Evolutionary conservation across 2,113 vertebrate species (phyloP).

Genomic region (Syngnathus floridae): DNA sequence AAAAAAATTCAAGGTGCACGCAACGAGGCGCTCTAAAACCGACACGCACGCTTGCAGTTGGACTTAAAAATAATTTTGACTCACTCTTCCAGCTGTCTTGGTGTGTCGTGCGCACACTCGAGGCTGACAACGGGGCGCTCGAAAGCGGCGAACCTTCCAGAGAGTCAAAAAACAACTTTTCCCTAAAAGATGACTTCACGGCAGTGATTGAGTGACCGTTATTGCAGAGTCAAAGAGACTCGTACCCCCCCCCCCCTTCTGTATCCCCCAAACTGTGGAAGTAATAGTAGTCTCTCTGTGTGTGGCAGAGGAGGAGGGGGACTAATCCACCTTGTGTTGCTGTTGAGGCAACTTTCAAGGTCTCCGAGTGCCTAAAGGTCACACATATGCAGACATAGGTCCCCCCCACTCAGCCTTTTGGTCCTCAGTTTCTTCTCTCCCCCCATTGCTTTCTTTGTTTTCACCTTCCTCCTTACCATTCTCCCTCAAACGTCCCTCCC

Average conservation of each 20-base stretch:
- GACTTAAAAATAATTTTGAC: too few relatives aligned
- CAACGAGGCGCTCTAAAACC: too few relatives aligned
- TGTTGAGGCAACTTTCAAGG: constrained; percentile 46
- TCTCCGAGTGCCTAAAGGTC: constrained; percentile 40
- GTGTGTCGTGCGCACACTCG: too few relatives aligned
- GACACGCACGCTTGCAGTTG: too few relatives aligned
- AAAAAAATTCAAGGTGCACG: too few relatives aligned
- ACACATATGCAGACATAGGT: constrained; percentile 18
- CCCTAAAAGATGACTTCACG: constrained; percentile 10
- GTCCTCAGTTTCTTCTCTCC: constrained; percentile 13
- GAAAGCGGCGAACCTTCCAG: background rate
- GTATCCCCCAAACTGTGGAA: background rate
- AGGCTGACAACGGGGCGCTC: too few relatives aligned
- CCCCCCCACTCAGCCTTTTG: constrained; percentile 14
- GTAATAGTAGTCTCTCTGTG: constrained; percentile 4
- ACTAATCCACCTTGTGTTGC: constrained; percentile 46
- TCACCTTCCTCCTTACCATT: constrained; percentile 22
- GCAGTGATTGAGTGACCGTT: constrained; percentile 16
- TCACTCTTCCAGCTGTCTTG: too few relatives aligned
- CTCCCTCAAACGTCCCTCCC: constrained; percentile 23
- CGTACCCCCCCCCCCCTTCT: background rate
- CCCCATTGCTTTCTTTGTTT: constrained; percentile 34
- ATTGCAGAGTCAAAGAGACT: background rate
- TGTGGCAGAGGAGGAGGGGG: constrained; percentile 1
- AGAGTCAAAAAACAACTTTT: background rate